These are phyloP conservation scores for Lutjanus campechanus DNA, from an alignment of 2,797 vertebrate genomes.

Conservation along the genomic window DNA sequence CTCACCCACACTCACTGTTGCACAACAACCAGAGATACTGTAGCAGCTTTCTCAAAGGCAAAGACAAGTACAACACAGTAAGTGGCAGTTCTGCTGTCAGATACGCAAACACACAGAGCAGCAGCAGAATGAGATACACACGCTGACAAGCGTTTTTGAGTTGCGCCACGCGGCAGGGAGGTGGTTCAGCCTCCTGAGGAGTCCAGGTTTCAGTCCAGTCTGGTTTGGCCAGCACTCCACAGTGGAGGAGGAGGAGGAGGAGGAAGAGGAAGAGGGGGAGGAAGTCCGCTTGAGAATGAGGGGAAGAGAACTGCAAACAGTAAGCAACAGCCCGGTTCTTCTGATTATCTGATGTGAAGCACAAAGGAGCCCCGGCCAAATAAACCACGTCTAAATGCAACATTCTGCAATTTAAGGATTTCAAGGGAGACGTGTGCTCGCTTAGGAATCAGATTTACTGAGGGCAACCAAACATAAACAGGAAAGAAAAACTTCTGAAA, in stretches of 20 bases:
- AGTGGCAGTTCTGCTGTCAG: constrained; percentile 81
- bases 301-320: constrained; percentile 39
- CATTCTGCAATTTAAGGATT: constrained; percentile 49
- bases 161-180: constrained; percentile 55
- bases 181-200: constrained; percentile 46
- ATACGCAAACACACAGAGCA: constrained; percentile 70
- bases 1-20: constrained; percentile 78
- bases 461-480: constrained; percentile 28
- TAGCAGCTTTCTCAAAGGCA: constrained; percentile 89
- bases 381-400: constrained; percentile 41
- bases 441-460: constrained; percentile 36
- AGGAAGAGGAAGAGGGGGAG: background rate
- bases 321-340: constrained; percentile 38
- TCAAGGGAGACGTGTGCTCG: constrained; percentile 49
- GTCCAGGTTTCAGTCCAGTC: constrained; percentile 51
- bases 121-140: constrained; percentile 73
- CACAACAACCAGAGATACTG: constrained; percentile 88
- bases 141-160: constrained; percentile 55
- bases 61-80: constrained; percentile 82
- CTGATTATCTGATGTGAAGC: constrained; percentile 46
- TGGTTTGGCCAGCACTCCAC: constrained; percentile 58
- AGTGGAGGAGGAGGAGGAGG: constrained; percentile 18
- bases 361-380: constrained; percentile 48
- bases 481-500: constrained; percentile 58
- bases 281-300: constrained; percentile 46